These are phyloP conservation scores for Ennomos quercinarius DNA, from an alignment of 2,888 invertebrate genomes.

Conservation along the genomic window DNA sequence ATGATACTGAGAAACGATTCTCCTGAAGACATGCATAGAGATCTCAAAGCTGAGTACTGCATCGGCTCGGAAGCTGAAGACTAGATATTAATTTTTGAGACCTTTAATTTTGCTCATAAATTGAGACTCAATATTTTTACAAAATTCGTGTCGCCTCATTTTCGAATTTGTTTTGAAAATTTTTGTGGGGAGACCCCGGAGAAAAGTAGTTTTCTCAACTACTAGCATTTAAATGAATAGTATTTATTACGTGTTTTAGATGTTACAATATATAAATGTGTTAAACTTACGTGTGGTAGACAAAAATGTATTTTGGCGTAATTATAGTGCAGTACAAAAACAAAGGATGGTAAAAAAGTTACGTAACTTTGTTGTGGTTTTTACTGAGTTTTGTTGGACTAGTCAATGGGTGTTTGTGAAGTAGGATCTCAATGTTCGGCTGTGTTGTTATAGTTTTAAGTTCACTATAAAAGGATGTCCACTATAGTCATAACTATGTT, in stretches of 20 bases:
- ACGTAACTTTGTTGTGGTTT: not conserved
- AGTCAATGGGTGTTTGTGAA: conserved; percentile 52
- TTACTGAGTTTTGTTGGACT: conserved; percentile 42
- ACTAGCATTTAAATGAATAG: conserved; percentile 31
- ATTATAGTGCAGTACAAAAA: conserved; percentile 43
- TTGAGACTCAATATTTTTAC: conserved; percentile 10
- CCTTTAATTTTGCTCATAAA: conserved; percentile 22
- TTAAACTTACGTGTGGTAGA: conserved; percentile 36
- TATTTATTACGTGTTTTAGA: conserved; percentile 54
- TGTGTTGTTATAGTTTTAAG: conserved; percentile 68
- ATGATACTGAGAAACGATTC: conserved; percentile 68
- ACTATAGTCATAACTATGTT: too few species aligned
- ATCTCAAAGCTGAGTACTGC: conserved; percentile 72
- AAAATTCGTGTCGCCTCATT: conserved; percentile 14
- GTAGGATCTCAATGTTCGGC: conserved; percentile 75
- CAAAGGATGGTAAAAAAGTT: conserved; percentile 33
- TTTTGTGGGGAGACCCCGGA: conserved; percentile 7
- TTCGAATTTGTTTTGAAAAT: conserved; percentile 16
- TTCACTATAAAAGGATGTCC: conserved; percentile 12
- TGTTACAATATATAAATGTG: conserved; percentile 47
- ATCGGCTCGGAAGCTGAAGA: conserved; percentile 76
- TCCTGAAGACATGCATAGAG: conserved; percentile 71
- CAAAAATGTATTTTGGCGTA: conserved; percentile 27
- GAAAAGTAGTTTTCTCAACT: conserved; percentile 6
- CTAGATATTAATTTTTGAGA: conserved; percentile 41